Evolutionary conservation across 2,797 vertebrate species (phyloP).

Genomic region (Brachymystax lenok): DNA sequence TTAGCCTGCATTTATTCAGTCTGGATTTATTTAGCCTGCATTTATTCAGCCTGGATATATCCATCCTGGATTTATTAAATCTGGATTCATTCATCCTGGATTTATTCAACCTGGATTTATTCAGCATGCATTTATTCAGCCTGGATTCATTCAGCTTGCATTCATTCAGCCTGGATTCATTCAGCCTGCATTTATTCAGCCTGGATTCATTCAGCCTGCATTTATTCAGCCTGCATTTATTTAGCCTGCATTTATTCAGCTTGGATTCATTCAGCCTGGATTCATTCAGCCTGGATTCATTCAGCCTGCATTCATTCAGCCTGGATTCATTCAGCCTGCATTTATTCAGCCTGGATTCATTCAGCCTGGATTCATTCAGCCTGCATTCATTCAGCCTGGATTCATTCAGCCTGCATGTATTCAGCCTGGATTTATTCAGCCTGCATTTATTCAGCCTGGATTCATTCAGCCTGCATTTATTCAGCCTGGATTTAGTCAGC

Average conservation of each 20-base stretch:
- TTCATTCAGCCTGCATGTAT: neutral
- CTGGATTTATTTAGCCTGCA: neutral
- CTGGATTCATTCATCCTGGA: neutral
- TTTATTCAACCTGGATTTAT: neutral
- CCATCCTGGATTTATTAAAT: neutral
- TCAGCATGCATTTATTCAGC: neutral
- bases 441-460: neutral
- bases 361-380: neutral
- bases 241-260: neutral
- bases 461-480: neutral
- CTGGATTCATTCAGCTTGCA: neutral
- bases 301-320: neutral
- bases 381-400: neutral
- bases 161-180: neutral
- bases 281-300: neutral
- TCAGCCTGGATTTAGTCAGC: neutral
- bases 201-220: neutral
- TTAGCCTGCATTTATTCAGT: neutral
- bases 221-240: neutral
- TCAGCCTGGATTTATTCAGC: too few species aligned
- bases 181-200: neutral
- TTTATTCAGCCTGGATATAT: neutral
- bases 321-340: neutral
- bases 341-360: neutral
- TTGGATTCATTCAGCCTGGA: neutral